Evolutionary conservation across 2,113 vertebrate genomes (phyloP).

Genomic region (Acanthisitta chloris): DNA sequence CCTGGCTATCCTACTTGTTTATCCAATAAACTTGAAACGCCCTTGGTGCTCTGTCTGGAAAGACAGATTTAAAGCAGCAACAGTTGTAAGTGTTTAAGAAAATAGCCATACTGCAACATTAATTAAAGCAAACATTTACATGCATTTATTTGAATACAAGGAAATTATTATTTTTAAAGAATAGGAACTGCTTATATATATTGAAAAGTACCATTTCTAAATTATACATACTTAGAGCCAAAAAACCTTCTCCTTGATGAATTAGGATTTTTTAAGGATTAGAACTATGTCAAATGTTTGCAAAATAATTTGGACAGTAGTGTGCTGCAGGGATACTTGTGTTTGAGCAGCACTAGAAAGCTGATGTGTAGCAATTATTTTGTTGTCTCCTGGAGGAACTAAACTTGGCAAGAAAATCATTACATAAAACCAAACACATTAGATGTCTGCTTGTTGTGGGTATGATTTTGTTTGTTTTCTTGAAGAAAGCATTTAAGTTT

Average conservation of each 20-base stretch:
- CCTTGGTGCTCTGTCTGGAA: background rate
- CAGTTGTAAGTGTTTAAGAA: background rate
- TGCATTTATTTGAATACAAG: background rate
- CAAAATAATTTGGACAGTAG: conserved; percentile 10
- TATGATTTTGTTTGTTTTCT: background rate
- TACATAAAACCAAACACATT: background rate
- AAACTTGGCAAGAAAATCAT: conserved; percentile 26
- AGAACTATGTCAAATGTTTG: conserved; percentile 1
- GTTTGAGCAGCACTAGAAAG: conserved; percentile 14
- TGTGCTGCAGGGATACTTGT: background rate
- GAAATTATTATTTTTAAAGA: background rate
- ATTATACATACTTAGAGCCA: background rate
- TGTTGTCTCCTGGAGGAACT: conserved; percentile 10
- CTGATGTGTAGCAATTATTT: conserved; percentile 30
- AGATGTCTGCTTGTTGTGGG: background rate
- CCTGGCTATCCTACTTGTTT: background rate
- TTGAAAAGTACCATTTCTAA: background rate
- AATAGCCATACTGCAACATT: background rate
- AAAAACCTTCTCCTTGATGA: background rate
- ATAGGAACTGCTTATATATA: background rate
- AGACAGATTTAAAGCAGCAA: background rate
- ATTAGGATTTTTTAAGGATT: background rate
- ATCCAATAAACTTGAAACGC: background rate
- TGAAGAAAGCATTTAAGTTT: background rate
- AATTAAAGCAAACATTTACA: background rate